Base-by-base conservation (phyloP, 2,888 invertebrate species). In the Galeopsomyia nigrocyanea region DNA sequence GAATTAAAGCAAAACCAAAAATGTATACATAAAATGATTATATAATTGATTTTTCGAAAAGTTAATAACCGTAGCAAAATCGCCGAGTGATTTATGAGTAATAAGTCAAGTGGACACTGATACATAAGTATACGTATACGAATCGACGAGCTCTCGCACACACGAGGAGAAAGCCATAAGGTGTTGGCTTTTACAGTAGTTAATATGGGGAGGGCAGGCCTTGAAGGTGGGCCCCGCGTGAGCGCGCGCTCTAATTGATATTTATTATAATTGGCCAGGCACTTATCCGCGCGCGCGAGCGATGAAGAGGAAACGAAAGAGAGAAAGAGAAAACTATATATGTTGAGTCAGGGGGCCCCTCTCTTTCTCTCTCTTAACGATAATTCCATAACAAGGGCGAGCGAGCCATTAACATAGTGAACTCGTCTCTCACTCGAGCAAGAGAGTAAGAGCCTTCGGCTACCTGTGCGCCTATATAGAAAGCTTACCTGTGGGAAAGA, bases 261-360 rank as follows among this genome's bases (percentile, higher is more conserved):
- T 85, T 85, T 85, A 85, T 85, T 85, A 85, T 85, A 84, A 85
- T 85, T 84, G 84, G 83, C 82, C 81, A 80, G 79, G 79, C 81
- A 80, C 81, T 82, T 82, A 81, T 82, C 80, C 79, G 77, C 60
- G 61, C 79, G 77, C 60, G 64, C 58, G 55, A 56, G 65, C 58
- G 65, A 78, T 76, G 76, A 77, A 74, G 76, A 76, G 75, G 56
- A 56, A 49, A 60, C 53, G 71, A 64, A 39, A 31, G 39, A 76
- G 75, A 58, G 63, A 58, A 70, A 64, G 53, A 31, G 39, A 51
- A 51, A 51, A 51, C 19, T 17, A 51, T 64, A 65, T 75, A 71
- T 75, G 26, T 26, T 67, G 73, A 73, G 69, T 64, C 68, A 69
- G 53, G 14, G 46, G 22, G 47, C 53, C 17, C 19, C 47, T 22